phyloP scores from a whole-genome alignment of 2,113 vertebrate genomes.

The Enhydra lutris region DNA sequence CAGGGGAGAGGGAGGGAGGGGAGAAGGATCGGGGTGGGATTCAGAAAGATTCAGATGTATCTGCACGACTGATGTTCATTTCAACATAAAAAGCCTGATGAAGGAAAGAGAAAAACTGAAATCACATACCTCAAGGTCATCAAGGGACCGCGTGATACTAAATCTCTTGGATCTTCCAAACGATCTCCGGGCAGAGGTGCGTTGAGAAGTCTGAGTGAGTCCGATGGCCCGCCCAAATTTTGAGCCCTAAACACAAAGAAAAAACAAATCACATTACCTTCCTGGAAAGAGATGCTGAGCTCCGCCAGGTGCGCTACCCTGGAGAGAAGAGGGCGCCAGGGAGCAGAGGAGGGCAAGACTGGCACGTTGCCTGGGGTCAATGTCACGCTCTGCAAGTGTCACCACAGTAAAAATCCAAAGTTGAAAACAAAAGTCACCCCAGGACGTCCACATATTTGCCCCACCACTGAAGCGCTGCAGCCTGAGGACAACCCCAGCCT shows the following conservation, averaged over 20 bases:
- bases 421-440: rapidly evolving
- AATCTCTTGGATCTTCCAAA: constrained; percentile 92
- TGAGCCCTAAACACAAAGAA: constrained; percentile 82
- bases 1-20: not conserved
- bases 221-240: constrained; percentile 87
- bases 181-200: constrained; percentile 88
- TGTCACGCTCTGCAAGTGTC: rapidly evolving
- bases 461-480: not conserved
- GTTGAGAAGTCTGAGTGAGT: constrained; percentile 86
- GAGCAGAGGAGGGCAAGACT: not conserved
- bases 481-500: not conserved
- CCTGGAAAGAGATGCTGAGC: not conserved
- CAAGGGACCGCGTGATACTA: constrained; percentile 94
- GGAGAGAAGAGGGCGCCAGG: not conserved
- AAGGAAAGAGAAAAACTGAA: not conserved
- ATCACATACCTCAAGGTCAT: constrained; percentile 92
- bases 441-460: rapidly evolving
- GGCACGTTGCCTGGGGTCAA: rapidly evolving
- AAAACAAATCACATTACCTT: not conserved
- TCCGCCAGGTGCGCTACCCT: rapidly evolving
- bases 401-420: not conserved
- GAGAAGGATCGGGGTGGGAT: rapidly evolving
- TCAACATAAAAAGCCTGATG: too few relatives aligned
- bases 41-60: too few relatives aligned
- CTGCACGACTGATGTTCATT: not conserved